These are phyloP conservation scores for Halcyon badia DNA, from an alignment of 2,797 vertebrate genomes.

Conservation along the genomic window DNA sequence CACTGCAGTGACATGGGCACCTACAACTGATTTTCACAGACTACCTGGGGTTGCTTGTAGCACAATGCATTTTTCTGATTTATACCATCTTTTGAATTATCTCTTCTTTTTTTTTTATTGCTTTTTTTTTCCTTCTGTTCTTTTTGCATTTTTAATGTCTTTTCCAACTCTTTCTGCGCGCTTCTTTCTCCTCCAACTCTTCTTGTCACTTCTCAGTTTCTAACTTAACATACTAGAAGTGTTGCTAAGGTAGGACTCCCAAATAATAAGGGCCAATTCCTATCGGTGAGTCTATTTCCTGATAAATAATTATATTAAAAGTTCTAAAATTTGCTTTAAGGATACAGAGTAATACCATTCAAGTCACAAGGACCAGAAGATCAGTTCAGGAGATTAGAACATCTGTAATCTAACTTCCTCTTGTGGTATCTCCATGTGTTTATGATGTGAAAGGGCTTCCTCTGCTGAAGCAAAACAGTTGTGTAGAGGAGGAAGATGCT, in stretches of 20 bases:
- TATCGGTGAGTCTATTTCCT: background rate
- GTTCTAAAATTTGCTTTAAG: background rate
- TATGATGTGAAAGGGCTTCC: background rate
- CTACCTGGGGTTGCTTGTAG: background rate
- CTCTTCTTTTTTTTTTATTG: background rate
- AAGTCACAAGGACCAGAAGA: background rate
- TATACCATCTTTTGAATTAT: background rate
- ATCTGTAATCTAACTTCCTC: background rate
- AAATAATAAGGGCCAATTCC: background rate
- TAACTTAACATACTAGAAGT: background rate
- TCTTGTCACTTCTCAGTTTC: background rate
- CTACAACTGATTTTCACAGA: background rate
- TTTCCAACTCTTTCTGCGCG: background rate
- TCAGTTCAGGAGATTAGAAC: background rate
- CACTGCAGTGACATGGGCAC: background rate
- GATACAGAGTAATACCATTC: background rate
- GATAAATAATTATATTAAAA: background rate
- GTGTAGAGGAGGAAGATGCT: background rate
- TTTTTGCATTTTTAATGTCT: background rate
- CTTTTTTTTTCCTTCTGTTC: background rate
- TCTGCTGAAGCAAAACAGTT: background rate
- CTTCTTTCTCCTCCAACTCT: background rate
- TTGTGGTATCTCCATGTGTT: background rate
- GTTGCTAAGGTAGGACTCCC: background rate
- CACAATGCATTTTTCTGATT: background rate